Base-by-base conservation (phyloP, 2,113 vertebrate species). In the Sander vitreus region DNA sequence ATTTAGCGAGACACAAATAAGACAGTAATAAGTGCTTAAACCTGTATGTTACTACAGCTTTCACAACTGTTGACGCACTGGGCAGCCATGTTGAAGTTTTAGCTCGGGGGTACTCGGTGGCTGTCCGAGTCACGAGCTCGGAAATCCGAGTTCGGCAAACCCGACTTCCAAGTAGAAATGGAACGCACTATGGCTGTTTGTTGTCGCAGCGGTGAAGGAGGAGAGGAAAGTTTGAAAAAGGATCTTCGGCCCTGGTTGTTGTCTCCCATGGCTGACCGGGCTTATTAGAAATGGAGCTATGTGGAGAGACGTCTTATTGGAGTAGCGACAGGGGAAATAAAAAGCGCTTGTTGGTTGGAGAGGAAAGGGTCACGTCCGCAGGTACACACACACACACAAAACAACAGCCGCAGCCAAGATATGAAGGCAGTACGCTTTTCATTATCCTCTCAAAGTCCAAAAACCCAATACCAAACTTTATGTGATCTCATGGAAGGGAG, bases 321-420 rank as follows among this genome's bases (percentile, higher is more conserved):
- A 92, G 80, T 70, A 75, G 86, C 85, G 78, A 78, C 89, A 66
- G 85, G 92, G 90, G 92, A 94, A 93, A 94, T 92, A 88, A 92
- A 63, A 57, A 92, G 73, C 39, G 70, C 67, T 71, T 45, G 85
- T 88, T 67, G 88, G 85, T 69, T 78, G 51, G 55, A 79, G 82
- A 80, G 74, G 72, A 77, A 71, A 67, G 71, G 84, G 88, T 89
- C 89, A 83, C 62, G 73, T 84, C 87, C 58, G 72, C 66, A 2
- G 73, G 79, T 91, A 76, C 59, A 1, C 36, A 39, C 83, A 30
- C 66, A 68, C 39, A 10, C 39, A 39, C 39, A 75, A 81, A 88
- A 89, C 76, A 91, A 90, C 72, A 74, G 68, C 84, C 67, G 6
- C 64, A 53, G 80, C 87, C n/a, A 43, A 43, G 51, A 84, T 77